These are phyloP conservation scores for Danaus chrysippus DNA, from an alignment of 2,888 invertebrate species.

Conservation along the genomic window DNA sequence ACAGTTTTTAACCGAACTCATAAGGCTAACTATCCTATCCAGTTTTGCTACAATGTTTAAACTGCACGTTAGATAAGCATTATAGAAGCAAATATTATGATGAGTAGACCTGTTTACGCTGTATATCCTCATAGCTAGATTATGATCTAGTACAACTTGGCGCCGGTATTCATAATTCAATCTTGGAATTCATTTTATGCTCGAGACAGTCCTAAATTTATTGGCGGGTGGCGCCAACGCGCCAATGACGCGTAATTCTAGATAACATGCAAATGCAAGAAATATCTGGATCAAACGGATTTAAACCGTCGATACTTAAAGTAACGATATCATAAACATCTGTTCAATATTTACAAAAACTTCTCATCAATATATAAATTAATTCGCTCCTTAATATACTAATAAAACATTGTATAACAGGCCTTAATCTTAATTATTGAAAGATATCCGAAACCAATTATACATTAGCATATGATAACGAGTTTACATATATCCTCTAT, in stretches of 20 bases:
- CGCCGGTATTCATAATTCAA: slow-evolving; percentile 70
- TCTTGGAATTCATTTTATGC: slow-evolving; percentile 71
- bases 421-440: background rate
- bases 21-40: no score
- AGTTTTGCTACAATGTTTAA: background rate
- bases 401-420: background rate
- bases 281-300: background rate
- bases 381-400: background rate
- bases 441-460: slow-evolving; percentile 2
- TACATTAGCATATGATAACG: slow-evolving; percentile 33
- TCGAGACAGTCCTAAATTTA: slow-evolving; percentile 75
- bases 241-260: slow-evolving; percentile 58
- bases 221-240: slow-evolving; percentile 70
- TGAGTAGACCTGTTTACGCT: slow-evolving; percentile 60
- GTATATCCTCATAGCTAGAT: slow-evolving; percentile 57
- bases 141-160: slow-evolving; percentile 63
- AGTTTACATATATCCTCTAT: slow-evolving; percentile 11
- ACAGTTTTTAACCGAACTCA: no score
- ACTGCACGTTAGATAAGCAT: slow-evolving; percentile 42
- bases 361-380: background rate
- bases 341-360: background rate
- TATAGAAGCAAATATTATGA: slow-evolving; percentile 48
- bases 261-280: slow-evolving; percentile 35
- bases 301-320: background rate
- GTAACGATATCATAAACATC: no score